A percentile compares a stretch with the other conserved stretches of the same genome.
These are phyloP conservation scores for Ceratina australensis DNA, from an alignment of 1,140 invertebrate species.

Conservation along the genomic window DNA sequence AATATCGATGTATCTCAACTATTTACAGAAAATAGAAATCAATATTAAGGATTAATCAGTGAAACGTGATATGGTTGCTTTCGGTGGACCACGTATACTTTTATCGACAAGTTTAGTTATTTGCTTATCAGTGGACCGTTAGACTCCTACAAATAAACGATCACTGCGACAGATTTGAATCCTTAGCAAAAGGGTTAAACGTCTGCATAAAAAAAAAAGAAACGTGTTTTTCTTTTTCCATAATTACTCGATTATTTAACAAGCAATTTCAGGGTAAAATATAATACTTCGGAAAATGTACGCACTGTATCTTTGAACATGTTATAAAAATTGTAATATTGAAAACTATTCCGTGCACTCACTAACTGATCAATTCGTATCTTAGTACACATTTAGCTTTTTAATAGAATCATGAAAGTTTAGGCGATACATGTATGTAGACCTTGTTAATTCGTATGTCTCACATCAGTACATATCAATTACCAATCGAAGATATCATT, in stretches of 20 bases:
- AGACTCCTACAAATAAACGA: not conserved
- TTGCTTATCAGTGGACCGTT: not conserved
- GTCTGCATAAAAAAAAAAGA: not conserved
- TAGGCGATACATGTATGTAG: conserved; percentile 4
- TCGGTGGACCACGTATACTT: no score
- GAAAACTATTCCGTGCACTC: conserved; percentile 16
- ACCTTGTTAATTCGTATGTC: conserved; percentile 23
- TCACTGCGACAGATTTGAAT: no score
- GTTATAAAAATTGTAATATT: conserved; percentile 19
- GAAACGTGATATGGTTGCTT: no score
- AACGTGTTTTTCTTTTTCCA: not conserved
- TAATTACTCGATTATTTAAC: conserved; percentile 6
- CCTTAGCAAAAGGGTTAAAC: conserved; percentile 1
- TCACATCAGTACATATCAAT: conserved; percentile 9
- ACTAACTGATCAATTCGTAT: not conserved
- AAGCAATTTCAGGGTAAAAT: conserved; percentile 14
- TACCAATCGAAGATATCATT: conserved; percentile 10
- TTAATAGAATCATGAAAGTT: conserved; percentile 12
- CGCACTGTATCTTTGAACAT: not conserved
- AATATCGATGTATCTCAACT: no score
- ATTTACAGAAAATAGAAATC: not conserved
- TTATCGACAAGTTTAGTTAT: no score
- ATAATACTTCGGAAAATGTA: conserved; percentile 22
- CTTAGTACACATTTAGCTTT: conserved; percentile 1
- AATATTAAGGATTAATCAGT: no score